phyloP scores from a whole-genome alignment of 2,113 vertebrate species.

The Desmodus rotundus region DNA sequence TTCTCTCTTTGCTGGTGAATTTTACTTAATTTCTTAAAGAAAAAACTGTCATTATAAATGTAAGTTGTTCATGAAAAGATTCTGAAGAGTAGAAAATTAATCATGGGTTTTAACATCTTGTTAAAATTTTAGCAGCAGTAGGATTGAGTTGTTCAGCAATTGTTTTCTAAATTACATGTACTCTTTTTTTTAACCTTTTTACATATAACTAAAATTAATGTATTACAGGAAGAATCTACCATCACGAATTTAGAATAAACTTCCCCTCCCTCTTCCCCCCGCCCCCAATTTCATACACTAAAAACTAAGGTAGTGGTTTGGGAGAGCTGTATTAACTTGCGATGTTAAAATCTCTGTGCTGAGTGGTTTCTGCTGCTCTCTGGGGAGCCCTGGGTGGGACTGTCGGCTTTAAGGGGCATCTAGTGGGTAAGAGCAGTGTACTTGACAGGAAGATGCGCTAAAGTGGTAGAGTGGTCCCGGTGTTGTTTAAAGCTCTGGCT shows the following conservation, averaged over 20 bases:
- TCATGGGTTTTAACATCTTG: background rate
- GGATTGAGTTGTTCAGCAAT: background rate
- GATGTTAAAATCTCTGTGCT: background rate
- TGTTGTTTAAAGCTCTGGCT: background rate
- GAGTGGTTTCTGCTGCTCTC: background rate
- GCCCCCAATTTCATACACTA: background rate
- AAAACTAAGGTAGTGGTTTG: conserved; percentile 28
- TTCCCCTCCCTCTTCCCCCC: conserved; percentile 36
- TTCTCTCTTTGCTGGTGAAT: conserved; percentile 69
- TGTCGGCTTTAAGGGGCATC: background rate
- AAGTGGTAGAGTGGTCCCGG: background rate
- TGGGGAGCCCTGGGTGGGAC: background rate
- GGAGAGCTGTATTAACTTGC: conserved; percentile 33
- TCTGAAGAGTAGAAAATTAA: background rate
- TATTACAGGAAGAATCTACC: conserved; percentile 72
- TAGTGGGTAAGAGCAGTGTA: background rate
- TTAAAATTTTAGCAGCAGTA: conserved; percentile 20
- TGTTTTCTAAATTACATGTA: conserved; percentile 53
- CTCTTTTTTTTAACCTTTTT: conserved; percentile 70
- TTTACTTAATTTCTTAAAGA: conserved; percentile 66
- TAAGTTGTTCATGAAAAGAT: conserved; percentile 7
- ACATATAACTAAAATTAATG: conserved; percentile 63
- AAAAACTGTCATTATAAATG: conserved; percentile 57
- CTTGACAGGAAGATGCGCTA: background rate
- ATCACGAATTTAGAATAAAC: conserved; percentile 74